Conservation (phyloP, 2,888 invertebrate species). For the Aromia moschata region DNA sequence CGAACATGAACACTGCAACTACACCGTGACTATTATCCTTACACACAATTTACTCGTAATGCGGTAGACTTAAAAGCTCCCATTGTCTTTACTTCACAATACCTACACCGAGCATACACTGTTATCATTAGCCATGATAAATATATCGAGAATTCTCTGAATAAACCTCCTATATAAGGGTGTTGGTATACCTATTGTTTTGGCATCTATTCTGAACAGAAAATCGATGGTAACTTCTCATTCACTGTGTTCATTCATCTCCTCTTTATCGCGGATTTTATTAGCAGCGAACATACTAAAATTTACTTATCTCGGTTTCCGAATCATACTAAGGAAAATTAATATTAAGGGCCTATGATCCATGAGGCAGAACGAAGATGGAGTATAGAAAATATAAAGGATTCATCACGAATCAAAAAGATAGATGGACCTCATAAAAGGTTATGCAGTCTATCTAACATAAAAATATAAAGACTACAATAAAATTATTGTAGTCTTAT, state of each 20-base stretch:
- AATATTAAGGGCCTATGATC: too few species aligned
- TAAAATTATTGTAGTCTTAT: too few species aligned
- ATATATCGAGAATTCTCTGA: slow-evolving; percentile 5
- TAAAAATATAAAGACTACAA: too few species aligned
- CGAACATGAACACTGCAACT: neutral
- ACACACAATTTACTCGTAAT: slow-evolving; percentile 12
- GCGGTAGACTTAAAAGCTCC: slow-evolving; percentile 1
- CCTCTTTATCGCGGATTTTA: neutral
- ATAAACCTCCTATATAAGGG: neutral
- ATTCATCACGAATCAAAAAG: too few species aligned
- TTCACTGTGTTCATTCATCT: neutral
- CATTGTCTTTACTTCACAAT: slow-evolving; percentile 22
- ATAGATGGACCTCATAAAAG: too few species aligned
- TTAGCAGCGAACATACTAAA: too few species aligned
- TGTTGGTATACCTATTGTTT: slow-evolving; percentile 15
- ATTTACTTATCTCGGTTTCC: too few species aligned
- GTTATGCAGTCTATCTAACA: too few species aligned
- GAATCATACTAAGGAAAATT: too few species aligned
- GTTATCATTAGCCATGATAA: slow-evolving; percentile 15
- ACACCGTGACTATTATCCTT: slow-evolving; percentile 9
- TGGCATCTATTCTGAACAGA: slow-evolving; percentile 3
- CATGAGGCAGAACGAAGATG: too few species aligned
- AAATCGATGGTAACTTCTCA: slow-evolving; percentile 14
- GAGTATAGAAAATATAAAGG: too few species aligned
- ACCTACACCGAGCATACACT: slow-evolving; percentile 3